Percentiles rank a stretch among this genome's conserved stretches.
Evolutionary conservation across 1,140 invertebrate genomes (phyloP).

Genomic region (Aethina tumida): DNA sequence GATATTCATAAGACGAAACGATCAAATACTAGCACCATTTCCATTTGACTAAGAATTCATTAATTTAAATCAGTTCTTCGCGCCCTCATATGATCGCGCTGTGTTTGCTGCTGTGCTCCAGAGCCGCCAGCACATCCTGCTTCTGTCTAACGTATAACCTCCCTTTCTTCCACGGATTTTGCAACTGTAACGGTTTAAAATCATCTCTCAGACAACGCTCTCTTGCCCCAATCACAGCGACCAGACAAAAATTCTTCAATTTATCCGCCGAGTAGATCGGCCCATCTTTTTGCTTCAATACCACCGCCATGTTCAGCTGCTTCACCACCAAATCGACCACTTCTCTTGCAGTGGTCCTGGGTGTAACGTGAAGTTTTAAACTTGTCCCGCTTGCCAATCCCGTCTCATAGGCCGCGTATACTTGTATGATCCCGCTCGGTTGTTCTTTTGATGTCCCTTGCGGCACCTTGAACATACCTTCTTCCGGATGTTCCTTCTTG

Average conservation of each 20-base stretch:
- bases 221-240: conserved; percentile 85
- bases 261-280: conserved; percentile 75
- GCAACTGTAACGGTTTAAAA: conserved; percentile 82
- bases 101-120: conserved; percentile 73
- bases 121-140: conserved; percentile 75
- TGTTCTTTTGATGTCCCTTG: conserved; percentile 11
- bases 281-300: conserved; percentile 73
- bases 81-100: conserved; percentile 46
- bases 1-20: conserved; percentile 19
- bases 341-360: conserved; percentile 80
- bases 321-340: conserved; percentile 90
- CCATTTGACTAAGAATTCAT: conserved; percentile 19
- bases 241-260: conserved; percentile 81
- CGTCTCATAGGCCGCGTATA: conserved; percentile 91
- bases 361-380: conserved; percentile 84
- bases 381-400: conserved; percentile 85
- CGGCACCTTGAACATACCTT: conserved; percentile 23
- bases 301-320: conserved; percentile 86
- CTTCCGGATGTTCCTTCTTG: conserved; percentile 18
- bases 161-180: conserved; percentile 92
- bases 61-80: conserved; percentile 1
- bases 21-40: conserved; percentile 20
- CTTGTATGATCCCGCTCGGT: conserved; percentile 55
- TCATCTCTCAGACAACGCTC: conserved; percentile 88
- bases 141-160: conserved; percentile 83